Base-by-base conservation (phyloP, 2,888 invertebrate species). In the Horisme vitalbata region DNA sequence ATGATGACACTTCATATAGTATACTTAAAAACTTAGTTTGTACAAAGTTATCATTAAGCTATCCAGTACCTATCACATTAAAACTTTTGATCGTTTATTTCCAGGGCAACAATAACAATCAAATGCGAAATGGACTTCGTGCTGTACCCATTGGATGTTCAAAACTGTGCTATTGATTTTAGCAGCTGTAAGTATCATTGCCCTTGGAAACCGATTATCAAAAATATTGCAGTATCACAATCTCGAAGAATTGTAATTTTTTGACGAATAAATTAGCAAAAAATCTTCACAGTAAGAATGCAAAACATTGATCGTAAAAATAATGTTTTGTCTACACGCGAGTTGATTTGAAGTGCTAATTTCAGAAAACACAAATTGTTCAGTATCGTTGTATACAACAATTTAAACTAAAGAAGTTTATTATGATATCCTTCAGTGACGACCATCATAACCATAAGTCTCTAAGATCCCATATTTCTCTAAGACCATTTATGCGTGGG, bases 111-210 rank as follows among this genome's bases (percentile, higher is more conserved):
- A 47, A 91, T 93, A 57, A 92, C 92, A 57, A 92, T 93, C 57
- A 92, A 92, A 75, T 93, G 92, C 71, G 91, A 92, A 74, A 93
- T 93, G 92, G 91, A 93, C 71, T 93, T 93, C 71, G 92, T 91
- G 41, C 78, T 93, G 49, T 93, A 92, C 65, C 93, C 92, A 10
- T 71, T 92, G 60, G 93, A 92, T 66, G 92, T 93, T 27, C 93
- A 93, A 71, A 91, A 90, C 62, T 93, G 92, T 73, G 90, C 90
- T 44, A 91, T 93, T 63, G 92, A 93, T 72, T 92, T 92, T 67
- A 92, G 92, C 73, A 92, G 92, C 71, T 92, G 92, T 93, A 81
- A 91, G 92, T 91, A 73, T 11, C 9, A 2, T 6, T 7, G 6
- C n/a, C 8, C 12, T 31, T 9, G 15, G 7, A 5, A 18, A 18